Base-by-base conservation (phyloP, 2,113 vertebrate species). In the Monarcha castaneiventris region DNA sequence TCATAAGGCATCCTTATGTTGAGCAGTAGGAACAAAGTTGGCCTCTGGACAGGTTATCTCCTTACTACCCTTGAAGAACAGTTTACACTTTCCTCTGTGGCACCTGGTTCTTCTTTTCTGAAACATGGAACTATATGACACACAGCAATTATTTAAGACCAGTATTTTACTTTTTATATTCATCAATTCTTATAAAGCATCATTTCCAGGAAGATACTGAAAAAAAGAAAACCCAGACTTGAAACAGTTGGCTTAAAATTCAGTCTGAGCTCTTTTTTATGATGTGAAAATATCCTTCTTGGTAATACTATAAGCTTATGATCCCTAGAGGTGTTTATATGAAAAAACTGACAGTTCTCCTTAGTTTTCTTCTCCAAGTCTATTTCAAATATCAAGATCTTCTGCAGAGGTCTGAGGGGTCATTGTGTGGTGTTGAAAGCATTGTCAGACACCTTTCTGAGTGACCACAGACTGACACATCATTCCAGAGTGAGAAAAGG, bases 191-290 rank as follows among this genome's bases (percentile, higher is more conserved):
- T 93, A 56, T 56, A 94, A 96, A 94, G 19, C 10, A 84, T 84
- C 13, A 78, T 93, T 74, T 79, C 63, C 14, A 18, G 62, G 94
- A 74, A 90, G 55, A 85, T 71, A 54, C 3, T 75, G 18, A 48
- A 78, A 71, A 71, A 86, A 93, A 80, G 13, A 81, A 89, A 90
- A 48, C 5, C 1, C 21, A 87, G 56, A 48, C 21, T 89, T 6
- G 2, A 89, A 89, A 84, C 5, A 32, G 26, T 82, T 90, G 66
- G 16, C 63, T 92, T 93, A 69, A 95, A 94, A 92, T 91, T 95
- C 84, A 95, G 68, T 26, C 43, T 63, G 85, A 94, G 72, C 62
- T 88, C 81, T 94, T 97, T 97, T 97, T 97, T 96, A 97, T 92
- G 54, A 97, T 59, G 87, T 97, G 96, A 95, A 97, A 97, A 97